Base-by-base conservation (phyloP, 1,140 invertebrate genomes). In the Anagrus nilaparvatae region DNA sequence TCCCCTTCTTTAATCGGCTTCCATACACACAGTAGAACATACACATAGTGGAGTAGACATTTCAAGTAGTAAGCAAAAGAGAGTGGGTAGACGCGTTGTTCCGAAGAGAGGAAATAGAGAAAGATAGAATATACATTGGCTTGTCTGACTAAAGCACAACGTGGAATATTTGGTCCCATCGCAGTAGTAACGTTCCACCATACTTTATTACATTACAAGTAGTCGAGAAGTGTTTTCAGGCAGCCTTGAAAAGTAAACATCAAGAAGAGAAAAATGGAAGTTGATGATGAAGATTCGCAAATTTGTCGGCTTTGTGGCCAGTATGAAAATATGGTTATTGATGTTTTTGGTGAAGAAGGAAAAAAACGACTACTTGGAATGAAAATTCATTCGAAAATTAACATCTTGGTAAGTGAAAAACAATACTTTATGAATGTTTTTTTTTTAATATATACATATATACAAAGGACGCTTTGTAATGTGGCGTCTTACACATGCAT, bases 291-390 rank as follows among this genome's bases (percentile, higher is more conserved):
- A 31, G 60, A 62, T 27, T 45, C 50, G 13, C 56, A 61, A 43
- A 51, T 65, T 44, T 68, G 65, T 53, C 53, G 65, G 35, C 53
- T 68, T 2, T 68, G 65, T 37, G 65, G 65, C 13, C 58, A 67
- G 28, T 54, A 43, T 3, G 62, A 61, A 19, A 65, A 49, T 8
- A 62, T 66, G 27, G 65, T 55, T 29, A 65, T 68, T 19, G 61
- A 68, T 18, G 54, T 68, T 17, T 67, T 68, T 23, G 58, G 63
- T 5, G 63, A 67, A 12, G 64, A 68, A 20, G 64, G 65, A 1
- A 45, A 51, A 2, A 64, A 56, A 14, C 48, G 65, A 12, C 56
- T 53, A 12, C 50, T 68, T 12, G 57, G 58, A 6, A 31, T 54
- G 6, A 68, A 67, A 40, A 68, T 68, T 3, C 53, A 60, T 6